phyloP scores from a whole-genome alignment of 2,113 vertebrate species.

The Mesembrinibis cayennensis region DNA sequence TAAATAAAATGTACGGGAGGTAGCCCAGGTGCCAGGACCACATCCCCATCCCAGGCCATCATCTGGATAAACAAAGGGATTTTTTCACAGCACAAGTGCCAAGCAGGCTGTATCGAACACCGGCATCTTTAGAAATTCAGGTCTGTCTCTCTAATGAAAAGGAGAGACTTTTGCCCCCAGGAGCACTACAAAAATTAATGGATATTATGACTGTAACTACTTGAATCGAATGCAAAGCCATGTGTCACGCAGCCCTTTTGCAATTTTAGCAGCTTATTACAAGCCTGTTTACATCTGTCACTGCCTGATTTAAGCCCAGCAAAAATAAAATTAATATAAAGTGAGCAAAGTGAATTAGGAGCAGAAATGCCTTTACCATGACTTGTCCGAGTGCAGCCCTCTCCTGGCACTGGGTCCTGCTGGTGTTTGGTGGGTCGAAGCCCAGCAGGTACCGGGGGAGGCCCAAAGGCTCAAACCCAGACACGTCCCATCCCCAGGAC shows the following conservation, averaged over 20 bases:
- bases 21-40: neutral
- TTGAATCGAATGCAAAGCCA: neutral
- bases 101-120: neutral
- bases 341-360: neutral
- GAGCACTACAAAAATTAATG: conserved; percentile 1
- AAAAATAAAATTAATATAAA: neutral
- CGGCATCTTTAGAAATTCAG: neutral
- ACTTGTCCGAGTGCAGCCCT: rapidly evolving
- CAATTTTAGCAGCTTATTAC: neutral
- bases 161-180: neutral
- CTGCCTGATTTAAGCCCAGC: neutral
- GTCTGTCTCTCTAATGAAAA: neutral
- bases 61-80: neutral
- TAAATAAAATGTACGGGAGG: neutral
- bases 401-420: neutral
- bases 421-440: neutral
- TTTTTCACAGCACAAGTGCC: rapidly evolving
- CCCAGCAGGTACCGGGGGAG: neutral
- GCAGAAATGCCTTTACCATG: neutral
- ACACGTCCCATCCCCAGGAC: neutral
- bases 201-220: neutral
- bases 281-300: neutral
- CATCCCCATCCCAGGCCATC: neutral
- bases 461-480: neutral
- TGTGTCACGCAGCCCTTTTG: neutral